Evolutionary conservation across 1,140 invertebrate species (phyloP).

Genomic region (Rhagoletis zephyria): DNA sequence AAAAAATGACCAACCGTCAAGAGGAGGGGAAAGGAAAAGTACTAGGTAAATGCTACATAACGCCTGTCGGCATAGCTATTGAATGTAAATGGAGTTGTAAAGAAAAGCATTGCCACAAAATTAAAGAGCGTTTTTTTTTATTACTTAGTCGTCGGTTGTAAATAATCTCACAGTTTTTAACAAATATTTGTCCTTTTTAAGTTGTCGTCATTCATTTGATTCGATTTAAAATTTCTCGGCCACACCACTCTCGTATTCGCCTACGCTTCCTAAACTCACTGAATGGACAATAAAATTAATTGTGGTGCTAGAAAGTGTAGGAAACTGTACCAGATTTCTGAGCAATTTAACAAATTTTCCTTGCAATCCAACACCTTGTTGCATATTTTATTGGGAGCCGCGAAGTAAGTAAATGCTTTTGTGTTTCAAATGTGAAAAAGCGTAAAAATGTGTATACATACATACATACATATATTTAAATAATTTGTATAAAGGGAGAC

Average conservation of each 20-base stretch:
- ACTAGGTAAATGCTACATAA: too few relatives aligned
- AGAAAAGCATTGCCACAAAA: conserved; percentile 13
- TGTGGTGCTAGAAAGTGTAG: not conserved
- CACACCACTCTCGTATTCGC: not conserved
- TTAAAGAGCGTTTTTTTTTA: conserved; percentile 40
- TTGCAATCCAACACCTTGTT: not conserved
- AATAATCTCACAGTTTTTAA: too few relatives aligned
- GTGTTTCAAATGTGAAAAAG: too few relatives aligned
- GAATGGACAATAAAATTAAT: not conserved
- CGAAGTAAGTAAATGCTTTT: not conserved
- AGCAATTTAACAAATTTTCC: not conserved
- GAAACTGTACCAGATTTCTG: not conserved
- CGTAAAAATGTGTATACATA: too few relatives aligned
- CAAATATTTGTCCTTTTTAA: too few relatives aligned
- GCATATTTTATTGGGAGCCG: not conserved
- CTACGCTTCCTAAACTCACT: not conserved
- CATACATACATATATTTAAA: not conserved
- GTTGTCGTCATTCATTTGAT: not conserved
- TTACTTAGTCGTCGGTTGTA: conserved; percentile 54
- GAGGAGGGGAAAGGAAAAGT: not conserved
- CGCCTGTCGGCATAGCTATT: conserved; percentile 60
- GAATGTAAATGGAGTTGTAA: conserved; percentile 40
- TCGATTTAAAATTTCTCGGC: not conserved
- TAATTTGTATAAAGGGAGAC: not conserved
- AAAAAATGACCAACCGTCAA: too few relatives aligned